Base-by-base conservation (phyloP, 1,140 invertebrate genomes). In the Tigriopus japonicus region DNA sequence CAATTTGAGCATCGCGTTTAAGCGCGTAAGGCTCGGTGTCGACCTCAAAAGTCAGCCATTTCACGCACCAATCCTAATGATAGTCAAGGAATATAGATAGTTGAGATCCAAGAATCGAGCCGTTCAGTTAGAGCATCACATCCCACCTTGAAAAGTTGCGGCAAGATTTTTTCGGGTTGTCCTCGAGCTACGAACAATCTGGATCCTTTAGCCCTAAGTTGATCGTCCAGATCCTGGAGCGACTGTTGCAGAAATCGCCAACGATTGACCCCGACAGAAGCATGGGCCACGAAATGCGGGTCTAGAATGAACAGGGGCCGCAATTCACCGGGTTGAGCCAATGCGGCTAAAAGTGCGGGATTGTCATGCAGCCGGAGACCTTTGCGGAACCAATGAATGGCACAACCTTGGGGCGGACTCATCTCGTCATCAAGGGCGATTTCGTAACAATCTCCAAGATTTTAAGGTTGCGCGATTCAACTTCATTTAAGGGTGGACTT, bases 241-340 rank as follows among this genome's bases (percentile, higher is more conserved):
- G 86, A 88, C 72, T 91, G 85, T 49, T 91, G 71, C 1, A 92
- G 74, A 71, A 92, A 92, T 69, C 87, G 84, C 88, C 88, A 92
- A 73, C 89, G 89, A 68, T 90, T 90, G 59, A 89, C 85, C 28
- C 86, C 86, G 62, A 89, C 84, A 70, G 87, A 89, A 21, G 86
- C 87, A 2, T 84, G 84, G 35, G 85, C 85, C 10, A 86, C 87
- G 72, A 90, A 90, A 86, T 86, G 90, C 0, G 88, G 86, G 69
- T 92, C 87, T 7, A 91, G 74, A 49, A 91, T 83, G 69, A 89
- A 92, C 56, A 90, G 80, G 69, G 87, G 90, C 49, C 87, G 76
- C 66, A 86, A 87, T 1, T 86, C 87, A 10, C 74, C 73, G 1
- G 85, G 81, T 19, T 78, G 77, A 45, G 73, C 71, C 1, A 89